Evolutionary conservation across 2,888 invertebrate genomes (phyloP), one percentile per base, ranked within the genome.

Genomic region (Eristalinus sepulchralis): DNA sequence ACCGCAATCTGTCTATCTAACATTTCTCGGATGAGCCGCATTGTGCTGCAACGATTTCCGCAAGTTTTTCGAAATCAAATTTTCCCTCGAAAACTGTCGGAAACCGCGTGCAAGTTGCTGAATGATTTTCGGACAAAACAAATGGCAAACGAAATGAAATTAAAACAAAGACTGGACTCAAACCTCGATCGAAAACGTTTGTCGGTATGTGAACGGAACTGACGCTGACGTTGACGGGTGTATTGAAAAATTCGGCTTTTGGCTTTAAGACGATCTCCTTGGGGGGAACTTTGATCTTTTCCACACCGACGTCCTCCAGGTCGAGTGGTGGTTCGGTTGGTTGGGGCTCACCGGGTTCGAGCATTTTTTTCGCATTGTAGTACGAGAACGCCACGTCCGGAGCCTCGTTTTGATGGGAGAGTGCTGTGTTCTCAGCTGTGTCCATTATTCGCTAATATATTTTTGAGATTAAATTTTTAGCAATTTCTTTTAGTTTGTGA

Each of bases 181-280:
- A 93, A 96, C 96, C 96, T 95, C 96, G 95, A 90, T 98, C 97
- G 92, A 96, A 98, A 80, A 99, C 98, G 93, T 98, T 98, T 85
- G 98, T 98, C 36, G 99, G 98, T 64, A 99, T 97, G 92, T 98
- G 98, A 57, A 98, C 97, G 87, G 98, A 97, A 90, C 97, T 97
- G 91, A 95, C 94, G 91, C 95, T 96, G 55, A 95, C 94, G 91
- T 97, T 97, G 33, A 96, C 95, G 33, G 95, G 94, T 86, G 95
- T 95, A 90, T 96, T 95, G 88, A 96, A 96, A 92, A 97, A 98
- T 90, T 97, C 96, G 39, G 94, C 93, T 91, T 96, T 96, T 89
- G 94, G 94, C 82, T 94, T 94, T 83, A 96, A 92, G 64, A 95
- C 94, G 84, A 96, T 94, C 89, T 94, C 94, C 90, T 94, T 94